Percentiles rank a stretch among this genome's conserved stretches.
Evolutionary conservation across 2,888 invertebrate species (phyloP).

Genomic region (Alentia gelatinosa): DNA sequence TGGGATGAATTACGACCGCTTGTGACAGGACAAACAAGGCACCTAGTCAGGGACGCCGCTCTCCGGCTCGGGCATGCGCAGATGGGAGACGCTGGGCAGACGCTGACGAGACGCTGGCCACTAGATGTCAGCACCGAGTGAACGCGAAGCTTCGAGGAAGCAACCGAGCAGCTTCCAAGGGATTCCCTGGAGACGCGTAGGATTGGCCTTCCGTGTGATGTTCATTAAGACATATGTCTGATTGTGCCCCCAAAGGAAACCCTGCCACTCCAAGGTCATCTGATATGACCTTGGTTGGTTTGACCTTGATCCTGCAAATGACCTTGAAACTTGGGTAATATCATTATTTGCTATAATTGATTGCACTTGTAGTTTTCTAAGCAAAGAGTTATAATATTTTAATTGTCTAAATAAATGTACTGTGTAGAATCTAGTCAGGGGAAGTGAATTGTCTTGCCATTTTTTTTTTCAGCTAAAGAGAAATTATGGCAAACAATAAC

Average conservation of each 20-base stretch:
- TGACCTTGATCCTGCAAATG: neutral
- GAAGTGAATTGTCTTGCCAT: neutral
- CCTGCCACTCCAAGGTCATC: neutral
- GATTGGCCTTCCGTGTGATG: neutral
- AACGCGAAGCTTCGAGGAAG: neutral
- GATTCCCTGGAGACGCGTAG: neutral
- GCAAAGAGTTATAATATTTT: too few relatives aligned
- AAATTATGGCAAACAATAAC: neutral
- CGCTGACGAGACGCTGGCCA: neutral
- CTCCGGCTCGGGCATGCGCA: neutral
- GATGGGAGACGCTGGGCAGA: neutral
- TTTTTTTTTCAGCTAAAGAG: neutral
- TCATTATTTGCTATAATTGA: neutral
- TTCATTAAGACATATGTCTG: conserved; percentile 16
- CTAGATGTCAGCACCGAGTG: neutral
- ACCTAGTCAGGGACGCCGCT: neutral
- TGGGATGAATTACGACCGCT: conserved; percentile 56
- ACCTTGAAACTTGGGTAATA: neutral
- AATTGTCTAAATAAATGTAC: neutral
- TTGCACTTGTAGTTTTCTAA: neutral
- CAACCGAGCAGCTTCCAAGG: too few relatives aligned
- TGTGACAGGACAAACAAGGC: conserved; percentile 42
- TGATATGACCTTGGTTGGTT: neutral
- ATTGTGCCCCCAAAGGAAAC: neutral
- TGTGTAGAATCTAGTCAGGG: neutral